Evolutionary conservation across 2,888 invertebrate species (phyloP).

Genomic region (Metacarcinus magister): DNA sequence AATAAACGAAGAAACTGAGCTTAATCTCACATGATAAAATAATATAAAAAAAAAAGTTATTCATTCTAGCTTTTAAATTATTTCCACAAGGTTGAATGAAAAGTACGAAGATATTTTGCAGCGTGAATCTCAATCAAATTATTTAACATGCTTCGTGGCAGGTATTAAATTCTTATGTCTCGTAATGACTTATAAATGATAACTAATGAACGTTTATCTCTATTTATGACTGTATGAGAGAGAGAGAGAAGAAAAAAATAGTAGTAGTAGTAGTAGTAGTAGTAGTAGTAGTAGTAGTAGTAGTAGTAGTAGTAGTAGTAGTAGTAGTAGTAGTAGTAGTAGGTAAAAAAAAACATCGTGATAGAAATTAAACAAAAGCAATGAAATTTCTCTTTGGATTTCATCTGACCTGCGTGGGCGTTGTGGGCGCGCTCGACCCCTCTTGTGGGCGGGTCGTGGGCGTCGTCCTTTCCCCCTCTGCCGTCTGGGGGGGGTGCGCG

Average conservation of each 20-base stretch:
- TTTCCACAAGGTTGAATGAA: background rate
- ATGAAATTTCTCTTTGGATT: background rate
- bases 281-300: slow-evolving; percentile 55
- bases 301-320: background rate
- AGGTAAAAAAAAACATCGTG: background rate
- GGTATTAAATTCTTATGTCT: background rate
- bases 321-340: background rate
- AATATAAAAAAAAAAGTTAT: background rate
- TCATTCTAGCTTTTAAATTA: background rate
- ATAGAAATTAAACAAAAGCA: background rate
- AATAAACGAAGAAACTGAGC: background rate
- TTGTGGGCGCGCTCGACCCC: background rate
- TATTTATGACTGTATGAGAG: background rate
- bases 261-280: slow-evolving; percentile 47
- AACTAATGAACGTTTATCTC: background rate
- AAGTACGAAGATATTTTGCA: background rate
- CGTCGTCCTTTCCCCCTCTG: slow-evolving; percentile 37
- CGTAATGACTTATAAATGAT: background rate
- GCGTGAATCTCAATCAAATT: background rate
- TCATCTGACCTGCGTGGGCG: background rate
- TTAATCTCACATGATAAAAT: background rate
- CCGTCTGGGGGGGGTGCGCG: slow-evolving; percentile 3
- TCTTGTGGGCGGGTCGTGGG: slow-evolving; percentile 26
- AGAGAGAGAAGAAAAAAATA: background rate
- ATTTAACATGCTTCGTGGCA: background rate